phyloP scores from a whole-genome alignment of 2,797 vertebrate genomes.

The Octomys mimax region DNA sequence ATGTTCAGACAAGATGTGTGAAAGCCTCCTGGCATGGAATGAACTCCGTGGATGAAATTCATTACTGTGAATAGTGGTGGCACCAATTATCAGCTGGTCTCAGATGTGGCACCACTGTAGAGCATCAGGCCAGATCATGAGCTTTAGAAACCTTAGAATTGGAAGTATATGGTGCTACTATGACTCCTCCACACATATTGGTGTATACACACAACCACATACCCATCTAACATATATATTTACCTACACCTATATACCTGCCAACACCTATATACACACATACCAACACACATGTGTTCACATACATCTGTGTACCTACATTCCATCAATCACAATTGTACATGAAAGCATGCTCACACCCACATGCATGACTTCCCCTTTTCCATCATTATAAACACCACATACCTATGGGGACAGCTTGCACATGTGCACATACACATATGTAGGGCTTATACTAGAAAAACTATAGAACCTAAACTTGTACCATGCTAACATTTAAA shows the following conservation, averaged over 20 bases:
- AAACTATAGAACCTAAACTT: not conserved
- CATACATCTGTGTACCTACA: not conserved
- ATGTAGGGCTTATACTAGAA: not conserved
- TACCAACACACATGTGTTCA: not conserved
- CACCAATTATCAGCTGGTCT: not conserved
- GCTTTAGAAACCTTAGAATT: not conserved
- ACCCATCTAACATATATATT: not conserved
- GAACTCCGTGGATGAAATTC: rapidly evolving
- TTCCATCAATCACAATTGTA: not conserved
- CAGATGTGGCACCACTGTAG: not conserved
- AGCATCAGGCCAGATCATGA: not conserved
- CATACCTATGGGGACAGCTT: not conserved
- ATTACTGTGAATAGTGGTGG: not conserved
- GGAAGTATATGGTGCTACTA: not conserved
- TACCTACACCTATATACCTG: not conserved
- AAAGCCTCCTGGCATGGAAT: no score
- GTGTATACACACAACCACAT: not conserved
- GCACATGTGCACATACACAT: no score
- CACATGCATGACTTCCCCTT: not conserved
- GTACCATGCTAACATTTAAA: not conserved
- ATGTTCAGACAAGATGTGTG: not conserved
- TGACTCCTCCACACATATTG: not conserved
- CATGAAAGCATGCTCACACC: no score
- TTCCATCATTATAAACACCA: not conserved
- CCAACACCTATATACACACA: not conserved